Evolutionary conservation across 2,113 vertebrate genomes (phyloP).

Genomic region (Malurus cyaneus): DNA sequence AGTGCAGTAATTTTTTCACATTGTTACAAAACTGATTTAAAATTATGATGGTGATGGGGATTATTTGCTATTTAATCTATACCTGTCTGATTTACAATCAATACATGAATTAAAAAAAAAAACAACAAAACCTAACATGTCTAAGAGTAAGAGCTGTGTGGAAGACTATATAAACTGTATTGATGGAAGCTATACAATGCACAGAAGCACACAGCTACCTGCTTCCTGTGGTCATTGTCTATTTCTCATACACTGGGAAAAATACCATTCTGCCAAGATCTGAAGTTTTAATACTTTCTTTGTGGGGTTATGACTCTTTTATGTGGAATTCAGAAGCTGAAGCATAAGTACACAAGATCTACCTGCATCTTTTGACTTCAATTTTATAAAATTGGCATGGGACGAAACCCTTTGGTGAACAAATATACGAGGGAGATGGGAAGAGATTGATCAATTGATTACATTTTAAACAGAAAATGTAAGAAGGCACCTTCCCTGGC

Average conservation of each 20-base stretch:
- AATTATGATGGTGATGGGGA: not conserved
- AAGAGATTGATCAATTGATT: not conserved
- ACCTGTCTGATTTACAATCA: not conserved
- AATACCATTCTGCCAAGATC: not conserved
- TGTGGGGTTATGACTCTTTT: not conserved
- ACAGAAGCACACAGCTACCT: not conserved
- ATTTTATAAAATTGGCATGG: not conserved
- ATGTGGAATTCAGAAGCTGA: not conserved
- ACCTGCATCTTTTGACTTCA: not conserved
- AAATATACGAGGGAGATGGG: not conserved
- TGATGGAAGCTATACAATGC: not conserved
- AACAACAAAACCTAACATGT: not conserved
- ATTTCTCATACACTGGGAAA: not conserved
- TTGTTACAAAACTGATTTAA: not conserved
- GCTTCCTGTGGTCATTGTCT: not conserved
- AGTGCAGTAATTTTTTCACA: not conserved
- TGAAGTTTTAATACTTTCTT: not conserved
- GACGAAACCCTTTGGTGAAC: not conserved
- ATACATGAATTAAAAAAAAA: not conserved
- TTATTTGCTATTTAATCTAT: not conserved
- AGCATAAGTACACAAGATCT: slow-evolving; percentile 1
- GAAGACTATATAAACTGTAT: not conserved
- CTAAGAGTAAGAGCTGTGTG: not conserved
- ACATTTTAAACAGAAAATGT: not conserved
- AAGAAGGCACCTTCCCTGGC: not conserved